Base-by-base conservation (phyloP, 23 tunicate genomes). In the Diplosoma virens region DNA sequence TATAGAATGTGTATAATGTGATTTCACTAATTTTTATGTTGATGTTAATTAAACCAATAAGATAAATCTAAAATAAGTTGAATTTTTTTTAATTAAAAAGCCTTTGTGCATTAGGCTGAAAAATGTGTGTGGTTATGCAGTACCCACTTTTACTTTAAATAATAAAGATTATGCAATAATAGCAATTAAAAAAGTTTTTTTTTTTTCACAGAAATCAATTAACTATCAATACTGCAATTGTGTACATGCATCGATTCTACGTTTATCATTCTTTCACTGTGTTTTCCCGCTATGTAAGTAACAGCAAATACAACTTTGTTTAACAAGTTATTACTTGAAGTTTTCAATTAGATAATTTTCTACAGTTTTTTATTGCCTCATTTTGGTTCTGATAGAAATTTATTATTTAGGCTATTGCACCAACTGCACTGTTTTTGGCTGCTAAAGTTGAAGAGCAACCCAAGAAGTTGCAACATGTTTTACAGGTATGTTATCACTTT, bases 361-460 rank as follows among this genome's bases (percentile, higher is more conserved):
- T 5, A 52, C 9, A 26, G 6, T 7, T 6, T 25, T 3, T 77
- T 2, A 2, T 32, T 33, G 30, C 33, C 5, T 11, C 32, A 1
- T 67, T 29, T 28, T 4, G 11, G 7, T 3, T 23, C 63, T 26
- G 1, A 26, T 17, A 6, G 27, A 41, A n/a, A 9, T 41, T 41
- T 25, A 25, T 26, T 72, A 3, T 69, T 0, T 68, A 93, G 88
- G 88, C 84, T 41, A 86, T 93, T 61, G 98, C 98, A 32, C 94
- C 98, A 18, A 83, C 98, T 29, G 90, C 90, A 30, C 80, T 93
- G 0, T 95, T 95, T 71, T 79, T 95, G 50, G 99, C 99, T 52
- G 96, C 99, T 6, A 95, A 95, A 73, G 96, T 95, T 18, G 99
- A 95, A 85, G 99, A 95, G 59, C 92, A 89, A 41, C 99, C 99